Conservation (phyloP, 2,888 invertebrate species). For the Gibbula magus region DNA sequence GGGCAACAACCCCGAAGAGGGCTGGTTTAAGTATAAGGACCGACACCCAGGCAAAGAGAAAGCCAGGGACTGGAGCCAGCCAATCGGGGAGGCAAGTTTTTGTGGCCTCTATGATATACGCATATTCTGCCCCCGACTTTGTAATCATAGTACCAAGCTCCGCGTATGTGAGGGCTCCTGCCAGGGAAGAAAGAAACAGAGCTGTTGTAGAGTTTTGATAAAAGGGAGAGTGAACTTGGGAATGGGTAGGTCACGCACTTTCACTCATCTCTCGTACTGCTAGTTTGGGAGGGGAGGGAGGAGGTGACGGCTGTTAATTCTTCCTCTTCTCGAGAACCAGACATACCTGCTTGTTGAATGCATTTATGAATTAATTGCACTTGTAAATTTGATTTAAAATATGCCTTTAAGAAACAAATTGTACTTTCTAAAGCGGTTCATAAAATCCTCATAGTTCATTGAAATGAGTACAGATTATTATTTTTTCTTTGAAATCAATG, state of each 20-base stretch:
- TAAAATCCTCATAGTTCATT: too few relatives aligned
- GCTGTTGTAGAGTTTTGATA: neutral
- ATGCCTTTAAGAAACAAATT: too few relatives aligned
- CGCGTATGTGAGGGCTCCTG: constrained; percentile 87
- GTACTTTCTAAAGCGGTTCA: too few relatives aligned
- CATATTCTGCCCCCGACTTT: constrained; percentile 88
- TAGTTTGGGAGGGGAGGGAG: neutral
- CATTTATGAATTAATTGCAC: too few relatives aligned
- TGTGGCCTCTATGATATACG: constrained; percentile 77
- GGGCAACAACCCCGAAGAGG: constrained; percentile 77
- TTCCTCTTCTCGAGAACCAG: too few relatives aligned
- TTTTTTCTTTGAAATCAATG: too few relatives aligned
- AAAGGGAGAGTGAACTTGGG: neutral
- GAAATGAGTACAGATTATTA: too few relatives aligned
- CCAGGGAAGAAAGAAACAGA: neutral
- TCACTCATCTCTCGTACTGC: neutral
- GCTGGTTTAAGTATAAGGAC: constrained; percentile 74
- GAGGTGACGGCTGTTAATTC: neutral
- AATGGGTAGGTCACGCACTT: neutral
- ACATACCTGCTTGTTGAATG: too few relatives aligned
- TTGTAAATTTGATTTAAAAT: too few relatives aligned
- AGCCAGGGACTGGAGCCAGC: constrained; percentile 76
- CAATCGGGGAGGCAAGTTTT: constrained; percentile 49
- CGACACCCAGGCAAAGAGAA: constrained; percentile 79
- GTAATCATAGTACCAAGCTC: constrained; percentile 88